Base-by-base conservation (phyloP, 2,797 vertebrate species). In the Phrynocephalus forsythii region DNA sequence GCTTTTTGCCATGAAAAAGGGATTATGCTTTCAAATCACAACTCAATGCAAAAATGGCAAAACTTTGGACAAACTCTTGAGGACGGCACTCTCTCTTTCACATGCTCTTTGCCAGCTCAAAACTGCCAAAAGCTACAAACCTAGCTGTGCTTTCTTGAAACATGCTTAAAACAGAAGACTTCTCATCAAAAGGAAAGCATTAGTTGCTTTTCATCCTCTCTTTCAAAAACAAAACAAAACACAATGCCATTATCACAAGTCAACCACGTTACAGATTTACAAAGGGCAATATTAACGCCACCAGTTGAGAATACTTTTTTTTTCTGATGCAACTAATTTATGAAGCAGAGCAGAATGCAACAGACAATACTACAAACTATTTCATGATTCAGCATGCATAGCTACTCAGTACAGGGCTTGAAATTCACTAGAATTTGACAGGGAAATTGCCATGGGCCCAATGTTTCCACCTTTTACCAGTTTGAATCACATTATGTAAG, bases 381-480 rank as follows among this genome's bases (percentile, higher is more conserved):
- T 96, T 97, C 97, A 95, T 95, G 97, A 97, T 95, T 96, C 97
- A 88, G 97, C 98, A 98, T 98, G 98, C 98, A 98, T 96, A 94
- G 97, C 97, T 97, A 97, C 91, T 94, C 92, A 85, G 97, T 97
- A 97, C 98, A 99, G 98, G 97, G 98, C 98, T 98, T 98, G 98
- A 98, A 98, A 98, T 98, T 97, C 96, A 97, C 96, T 95, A 69
- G 81, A 95, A 94, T 96, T 96, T 94, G 84, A 91, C 94, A 93
- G 92, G 91, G 93, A 92, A 95, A 96, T 79, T 88, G 96, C 94
- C 94, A 95, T 94, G 95, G 94, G 94, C 95, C 96, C 96, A 94
- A 94, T 84, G 90, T 76, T 85, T 72, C 89, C 92, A 94, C 94
- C 94, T 95, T 94, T 86, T n/a, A 92, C 91, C 89, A 94, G 95